Evolutionary conservation across 2,888 invertebrate genomes (phyloP).

Genomic region (Julus scanicus): DNA sequence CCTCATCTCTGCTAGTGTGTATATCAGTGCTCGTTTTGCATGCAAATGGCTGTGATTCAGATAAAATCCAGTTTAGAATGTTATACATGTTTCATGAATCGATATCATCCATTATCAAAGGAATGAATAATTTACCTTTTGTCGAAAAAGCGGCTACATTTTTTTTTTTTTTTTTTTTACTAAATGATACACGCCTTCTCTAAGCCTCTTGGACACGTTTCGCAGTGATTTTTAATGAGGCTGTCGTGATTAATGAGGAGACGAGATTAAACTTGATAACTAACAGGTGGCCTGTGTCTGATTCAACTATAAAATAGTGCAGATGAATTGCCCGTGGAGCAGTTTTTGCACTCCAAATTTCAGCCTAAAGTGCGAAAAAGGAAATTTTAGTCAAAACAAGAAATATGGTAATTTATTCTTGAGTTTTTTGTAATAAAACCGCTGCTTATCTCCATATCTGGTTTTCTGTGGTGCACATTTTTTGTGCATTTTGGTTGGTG

Average conservation of each 20-base stretch:
- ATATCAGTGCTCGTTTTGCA: background rate
- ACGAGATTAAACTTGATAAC: conserved; percentile 42
- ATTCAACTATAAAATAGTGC: background rate
- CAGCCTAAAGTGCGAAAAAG: background rate
- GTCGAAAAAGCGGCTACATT: conserved; percentile 18
- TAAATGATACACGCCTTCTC: conserved; percentile 27
- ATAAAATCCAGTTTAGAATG: background rate
- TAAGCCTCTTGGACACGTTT: background rate
- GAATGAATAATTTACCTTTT: conserved; percentile 16
- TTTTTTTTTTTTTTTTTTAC: background rate
- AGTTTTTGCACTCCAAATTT: no score
- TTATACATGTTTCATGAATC: background rate
- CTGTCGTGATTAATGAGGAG: conserved; percentile 23
- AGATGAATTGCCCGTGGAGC: background rate
- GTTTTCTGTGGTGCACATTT: no score
- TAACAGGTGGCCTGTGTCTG: background rate
- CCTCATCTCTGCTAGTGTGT: no score
- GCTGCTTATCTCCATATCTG: no score
- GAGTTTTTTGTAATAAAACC: no score
- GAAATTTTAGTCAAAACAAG: background rate
- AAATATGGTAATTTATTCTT: no score
- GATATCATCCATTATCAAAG: background rate
- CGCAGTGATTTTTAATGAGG: conserved; percentile 9
- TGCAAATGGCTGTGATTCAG: background rate
- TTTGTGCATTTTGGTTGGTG: no score